A percentile compares a stretch with the other conserved stretches of the same genome.
These are phyloP conservation scores for Folsomia candida DNA, from an alignment of 2,888 invertebrate species.

Conservation along the genomic window DNA sequence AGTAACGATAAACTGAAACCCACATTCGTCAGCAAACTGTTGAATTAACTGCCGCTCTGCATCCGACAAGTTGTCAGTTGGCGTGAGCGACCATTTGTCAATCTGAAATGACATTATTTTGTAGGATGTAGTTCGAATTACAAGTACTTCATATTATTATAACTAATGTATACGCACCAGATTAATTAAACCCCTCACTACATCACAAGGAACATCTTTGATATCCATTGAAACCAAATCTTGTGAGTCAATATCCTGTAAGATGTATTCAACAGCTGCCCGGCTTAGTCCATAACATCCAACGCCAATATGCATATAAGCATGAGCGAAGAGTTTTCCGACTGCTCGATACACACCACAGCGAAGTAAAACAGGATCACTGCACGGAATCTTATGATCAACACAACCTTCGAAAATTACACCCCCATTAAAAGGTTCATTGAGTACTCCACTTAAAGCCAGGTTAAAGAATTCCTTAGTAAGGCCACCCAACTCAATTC, in stretches of 20 bases:
- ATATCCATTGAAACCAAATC: not conserved
- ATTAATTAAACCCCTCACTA: not conserved
- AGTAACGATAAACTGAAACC: too few relatives aligned
- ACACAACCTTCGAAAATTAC: not conserved
- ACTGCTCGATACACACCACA: not conserved
- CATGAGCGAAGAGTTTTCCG: not conserved
- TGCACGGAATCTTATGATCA: not conserved
- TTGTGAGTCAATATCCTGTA: not conserved
- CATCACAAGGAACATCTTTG: not conserved
- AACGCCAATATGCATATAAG: slow-evolving; percentile 1
- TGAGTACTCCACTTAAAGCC: not conserved
- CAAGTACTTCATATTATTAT: not conserved
- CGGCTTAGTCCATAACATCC: not conserved
- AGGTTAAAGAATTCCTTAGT: not conserved
- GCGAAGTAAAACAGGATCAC: not conserved
- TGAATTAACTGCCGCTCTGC: too few relatives aligned
- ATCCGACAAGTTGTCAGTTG: too few relatives aligned
- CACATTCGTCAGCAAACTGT: too few relatives aligned
- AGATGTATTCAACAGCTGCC: not conserved
- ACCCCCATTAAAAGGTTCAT: not conserved
- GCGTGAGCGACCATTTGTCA: not conserved
- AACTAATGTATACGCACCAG: not conserved
- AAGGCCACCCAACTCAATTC: not conserved
- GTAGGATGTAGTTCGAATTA: too few relatives aligned
- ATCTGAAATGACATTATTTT: not conserved